These are phyloP conservation scores for Phocoena phocoena DNA, from an alignment of 2,113 vertebrate genomes.

Conservation along the genomic window DNA sequence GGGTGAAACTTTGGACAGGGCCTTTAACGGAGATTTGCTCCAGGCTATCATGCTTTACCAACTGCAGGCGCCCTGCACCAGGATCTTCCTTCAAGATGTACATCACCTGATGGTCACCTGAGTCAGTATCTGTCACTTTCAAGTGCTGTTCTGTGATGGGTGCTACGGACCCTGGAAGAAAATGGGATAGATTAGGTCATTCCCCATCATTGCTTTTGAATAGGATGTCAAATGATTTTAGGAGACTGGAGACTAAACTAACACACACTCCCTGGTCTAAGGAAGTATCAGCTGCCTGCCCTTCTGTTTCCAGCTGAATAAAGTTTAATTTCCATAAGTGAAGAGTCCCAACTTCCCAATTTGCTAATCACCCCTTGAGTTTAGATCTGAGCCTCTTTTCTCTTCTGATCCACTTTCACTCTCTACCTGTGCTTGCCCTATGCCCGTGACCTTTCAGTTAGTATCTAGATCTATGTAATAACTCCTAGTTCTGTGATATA, in stretches of 20 bases:
- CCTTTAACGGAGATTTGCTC: slow-evolving; percentile 88
- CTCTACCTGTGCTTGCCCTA: neutral
- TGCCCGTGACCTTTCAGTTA: neutral
- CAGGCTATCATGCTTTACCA: slow-evolving; percentile 73
- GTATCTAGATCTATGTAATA: neutral
- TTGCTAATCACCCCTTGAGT: neutral
- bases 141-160: slow-evolving; percentile 92
- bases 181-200: neutral
- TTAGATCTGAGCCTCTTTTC: neutral
- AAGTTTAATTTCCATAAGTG: neutral
- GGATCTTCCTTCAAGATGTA: slow-evolving; percentile 92
- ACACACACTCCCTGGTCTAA: neutral
- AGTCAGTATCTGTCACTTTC: slow-evolving; percentile 87
- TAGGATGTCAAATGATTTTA: neutral
- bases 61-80: slow-evolving; percentile 85
- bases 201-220: neutral
- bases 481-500: neutral
- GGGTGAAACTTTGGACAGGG: slow-evolving; percentile 91
- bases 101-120: slow-evolving; percentile 83
- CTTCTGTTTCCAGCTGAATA: slow-evolving; percentile 16
- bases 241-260: neutral
- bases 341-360: neutral
- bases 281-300: neutral
- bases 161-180: slow-evolving; percentile 87
- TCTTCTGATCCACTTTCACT: neutral